Evolutionary conservation across 2,888 invertebrate species (phyloP).

Genomic region (Allygus modestus): DNA sequence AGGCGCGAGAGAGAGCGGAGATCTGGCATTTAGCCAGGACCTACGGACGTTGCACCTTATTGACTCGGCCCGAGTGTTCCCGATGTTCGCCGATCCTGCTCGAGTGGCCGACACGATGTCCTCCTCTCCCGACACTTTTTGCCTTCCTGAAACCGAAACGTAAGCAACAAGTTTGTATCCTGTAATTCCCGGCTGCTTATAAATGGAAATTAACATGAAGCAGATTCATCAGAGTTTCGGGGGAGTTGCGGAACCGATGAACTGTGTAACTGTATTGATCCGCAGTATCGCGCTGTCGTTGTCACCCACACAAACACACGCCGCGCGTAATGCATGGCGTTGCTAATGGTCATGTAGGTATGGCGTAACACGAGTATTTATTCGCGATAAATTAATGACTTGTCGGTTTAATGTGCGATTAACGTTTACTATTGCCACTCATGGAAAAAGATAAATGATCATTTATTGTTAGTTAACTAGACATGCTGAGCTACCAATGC

Average conservation of each 20-base stretch:
- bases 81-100: constrained; percentile 60
- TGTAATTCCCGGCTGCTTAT: not conserved
- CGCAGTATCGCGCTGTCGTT: no score
- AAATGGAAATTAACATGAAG: constrained; percentile 9
- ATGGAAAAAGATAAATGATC: constrained; percentile 2
- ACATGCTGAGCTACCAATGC: not conserved
- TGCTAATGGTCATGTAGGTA: constrained; percentile 18
- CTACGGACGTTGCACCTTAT: constrained; percentile 68
- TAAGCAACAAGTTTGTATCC: constrained; percentile 55
- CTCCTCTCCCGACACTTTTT: constrained; percentile 56
- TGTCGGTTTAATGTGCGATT: not conserved
- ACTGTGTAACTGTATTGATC: not conserved
- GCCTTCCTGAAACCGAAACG: not conserved
- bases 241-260: not conserved
- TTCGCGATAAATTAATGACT: constrained; percentile 31
- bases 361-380: constrained; percentile 10
- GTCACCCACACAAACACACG: not conserved
- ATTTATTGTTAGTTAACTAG: constrained; percentile 7
- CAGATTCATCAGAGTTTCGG: not conserved
- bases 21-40: constrained; percentile 63
- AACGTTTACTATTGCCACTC: not conserved
- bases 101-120: constrained; percentile 30
- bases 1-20: constrained; percentile 35
- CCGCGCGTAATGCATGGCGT: not conserved
- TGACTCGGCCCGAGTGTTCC: constrained; percentile 66